Evolutionary conservation across 2,797 vertebrate genomes (phyloP).

Genomic region (Melanotaenia parkinsoni): DNA sequence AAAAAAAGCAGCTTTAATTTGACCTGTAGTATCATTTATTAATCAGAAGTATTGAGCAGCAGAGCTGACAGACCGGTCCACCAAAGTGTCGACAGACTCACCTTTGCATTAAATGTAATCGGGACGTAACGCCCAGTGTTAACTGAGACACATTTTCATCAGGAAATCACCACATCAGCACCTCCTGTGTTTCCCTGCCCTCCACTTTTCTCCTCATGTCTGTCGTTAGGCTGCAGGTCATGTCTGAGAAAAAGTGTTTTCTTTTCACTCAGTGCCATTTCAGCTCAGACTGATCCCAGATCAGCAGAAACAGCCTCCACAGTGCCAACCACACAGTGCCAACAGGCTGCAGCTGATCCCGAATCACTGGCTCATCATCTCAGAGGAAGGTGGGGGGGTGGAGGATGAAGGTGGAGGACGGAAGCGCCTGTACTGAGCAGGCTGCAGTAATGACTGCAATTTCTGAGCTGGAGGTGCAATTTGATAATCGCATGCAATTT

Average conservation of each 20-base stretch:
- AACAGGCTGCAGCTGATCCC: constrained; percentile 57
- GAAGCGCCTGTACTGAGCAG: constrained; percentile 16
- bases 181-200: constrained; percentile 29
- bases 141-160: not conserved
- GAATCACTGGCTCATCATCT: constrained; percentile 39
- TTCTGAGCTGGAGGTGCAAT: constrained; percentile 58
- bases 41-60: no score
- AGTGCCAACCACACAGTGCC: constrained; percentile 74
- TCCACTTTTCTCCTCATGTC: constrained; percentile 12
- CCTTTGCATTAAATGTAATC: not conserved
- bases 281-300: constrained; percentile 59
- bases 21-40: no score
- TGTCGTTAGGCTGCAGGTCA: constrained; percentile 8
- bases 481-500: constrained; percentile 68
- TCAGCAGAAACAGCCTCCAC: constrained; percentile 55
- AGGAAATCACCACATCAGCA: constrained; percentile 20
- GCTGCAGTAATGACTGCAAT: constrained; percentile 54
- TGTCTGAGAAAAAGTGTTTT: not conserved
- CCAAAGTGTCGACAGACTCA: not conserved
- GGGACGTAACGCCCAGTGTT: not conserved
- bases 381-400: not conserved
- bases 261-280: constrained; percentile 68
- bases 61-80: no score
- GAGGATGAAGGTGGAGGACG: constrained; percentile 13
- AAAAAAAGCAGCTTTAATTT: no score